Percentiles rank a stretch among this genome's conserved stretches.
phyloP scores from a whole-genome alignment of 2,888 invertebrate genomes.

The Stomorhina lunata region DNA sequence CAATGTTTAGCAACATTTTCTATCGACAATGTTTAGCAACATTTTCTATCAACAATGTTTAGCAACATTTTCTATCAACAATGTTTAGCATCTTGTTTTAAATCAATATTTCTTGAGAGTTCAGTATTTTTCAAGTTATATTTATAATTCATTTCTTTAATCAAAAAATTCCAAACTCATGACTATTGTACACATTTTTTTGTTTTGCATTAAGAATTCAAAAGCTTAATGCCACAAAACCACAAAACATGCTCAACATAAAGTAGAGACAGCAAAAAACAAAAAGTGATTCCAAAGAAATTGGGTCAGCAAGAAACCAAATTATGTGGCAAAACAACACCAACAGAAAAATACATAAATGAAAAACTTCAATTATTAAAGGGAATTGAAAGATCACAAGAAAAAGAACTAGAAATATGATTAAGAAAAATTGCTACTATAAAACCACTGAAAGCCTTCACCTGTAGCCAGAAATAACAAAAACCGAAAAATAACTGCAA shows the following conservation, averaged over 20 bases:
- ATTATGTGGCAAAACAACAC: background rate
- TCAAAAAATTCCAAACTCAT: background rate
- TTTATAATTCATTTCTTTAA: background rate
- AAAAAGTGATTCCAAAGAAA: conserved; percentile 37
- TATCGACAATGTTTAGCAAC: too few species aligned
- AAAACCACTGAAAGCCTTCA: conserved; percentile 23
- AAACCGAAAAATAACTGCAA: background rate
- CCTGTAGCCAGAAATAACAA: background rate
- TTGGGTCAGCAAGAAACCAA: conserved; percentile 34
- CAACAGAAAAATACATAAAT: background rate
- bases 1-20: too few species aligned
- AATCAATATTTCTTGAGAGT: background rate
- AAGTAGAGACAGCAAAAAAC: background rate
- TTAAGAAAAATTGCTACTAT: background rate
- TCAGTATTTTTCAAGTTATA: background rate
- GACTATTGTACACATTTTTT: conserved; percentile 24
- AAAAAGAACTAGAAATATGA: background rate
- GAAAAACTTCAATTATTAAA: conserved; percentile 15
- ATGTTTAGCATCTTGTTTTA: too few species aligned
- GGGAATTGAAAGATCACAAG: background rate
- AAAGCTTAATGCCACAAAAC: background rate
- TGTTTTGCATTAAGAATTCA: conserved; percentile 16
- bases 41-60: too few species aligned
- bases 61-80: too few species aligned
- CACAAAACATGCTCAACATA: conserved; percentile 25